A percentile compares a stretch with the other conserved stretches of the same genome.
Evolutionary conservation across 2,797 vertebrate species (phyloP).

Genomic region (Hapalemur alaotrensis): DNA sequence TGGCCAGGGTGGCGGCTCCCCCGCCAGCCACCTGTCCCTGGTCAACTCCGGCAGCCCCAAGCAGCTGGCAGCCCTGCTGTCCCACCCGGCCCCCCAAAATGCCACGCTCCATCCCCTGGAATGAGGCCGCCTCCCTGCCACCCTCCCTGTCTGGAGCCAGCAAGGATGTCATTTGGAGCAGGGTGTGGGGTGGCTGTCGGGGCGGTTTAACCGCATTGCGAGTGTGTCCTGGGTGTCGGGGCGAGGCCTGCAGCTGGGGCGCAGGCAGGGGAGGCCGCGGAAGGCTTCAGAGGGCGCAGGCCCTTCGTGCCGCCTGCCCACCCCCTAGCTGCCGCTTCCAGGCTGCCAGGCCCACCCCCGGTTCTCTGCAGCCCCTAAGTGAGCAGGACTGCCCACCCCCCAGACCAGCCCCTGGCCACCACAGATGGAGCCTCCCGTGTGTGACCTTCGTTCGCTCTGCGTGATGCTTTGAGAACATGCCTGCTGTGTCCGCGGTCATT

Average conservation of each 20-base stretch:
- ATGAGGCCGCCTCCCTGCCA: rapidly evolving
- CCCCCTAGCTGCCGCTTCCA: neutral
- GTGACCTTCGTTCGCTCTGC: no score
- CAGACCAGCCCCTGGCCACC: no score
- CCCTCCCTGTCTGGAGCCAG: neutral
- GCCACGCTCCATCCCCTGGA: neutral
- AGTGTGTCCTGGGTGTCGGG: neutral
- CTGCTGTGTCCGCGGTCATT: no score
- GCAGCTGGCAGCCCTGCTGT: rapidly evolving
- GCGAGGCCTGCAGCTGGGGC: neutral
- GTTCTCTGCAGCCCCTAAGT: no score
- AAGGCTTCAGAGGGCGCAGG: no score
- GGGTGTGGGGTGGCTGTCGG: neutral
- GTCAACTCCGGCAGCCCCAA: rapidly evolving
- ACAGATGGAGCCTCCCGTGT: no score
- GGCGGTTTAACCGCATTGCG: neutral
- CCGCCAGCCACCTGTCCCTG: rapidly evolving
- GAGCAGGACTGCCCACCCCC: no score
- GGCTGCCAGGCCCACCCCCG: no score
- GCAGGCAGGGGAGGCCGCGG: neutral
- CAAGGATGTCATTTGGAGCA: rapidly evolving
- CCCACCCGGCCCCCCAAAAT: rapidly evolving
- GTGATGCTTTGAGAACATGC: no score
- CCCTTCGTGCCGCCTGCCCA: neutral
- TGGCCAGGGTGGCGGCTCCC: rapidly evolving